A percentile compares a stretch with the other conserved stretches of the same genome.
Conservation (phyloP, 2,888 invertebrate genomes). For the Willowsia nigromaculata region DNA sequence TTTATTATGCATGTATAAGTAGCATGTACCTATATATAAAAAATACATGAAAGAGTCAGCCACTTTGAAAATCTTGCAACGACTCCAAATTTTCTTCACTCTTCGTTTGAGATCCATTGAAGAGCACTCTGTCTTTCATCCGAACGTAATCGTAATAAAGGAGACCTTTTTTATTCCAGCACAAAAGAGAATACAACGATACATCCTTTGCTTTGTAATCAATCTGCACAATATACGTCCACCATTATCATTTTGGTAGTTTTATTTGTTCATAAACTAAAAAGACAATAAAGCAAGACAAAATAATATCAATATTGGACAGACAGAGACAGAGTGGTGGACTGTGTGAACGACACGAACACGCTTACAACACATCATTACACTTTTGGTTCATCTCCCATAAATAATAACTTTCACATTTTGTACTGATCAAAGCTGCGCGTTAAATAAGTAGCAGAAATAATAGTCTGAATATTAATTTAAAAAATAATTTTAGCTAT, state of each 20-base stretch:
- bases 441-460: background rate
- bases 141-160: constrained; percentile 2
- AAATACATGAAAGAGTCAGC: background rate
- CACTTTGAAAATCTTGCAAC: constrained; percentile 50
- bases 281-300: constrained; percentile 8
- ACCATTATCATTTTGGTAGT: background rate
- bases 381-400: background rate
- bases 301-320: background rate
- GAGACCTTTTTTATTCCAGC: constrained; percentile 25
- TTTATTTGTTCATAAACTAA: background rate
- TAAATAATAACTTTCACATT: background rate
- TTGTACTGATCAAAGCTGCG: background rate
- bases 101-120: constrained; percentile 70
- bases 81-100: constrained; percentile 61
- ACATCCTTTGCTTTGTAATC: background rate
- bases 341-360: constrained; percentile 9
- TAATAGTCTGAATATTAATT: background rate
- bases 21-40: background rate
- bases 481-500: background rate
- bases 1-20: background rate
- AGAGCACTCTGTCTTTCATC: constrained; percentile 70
- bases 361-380: too few relatives aligned
- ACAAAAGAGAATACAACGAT: background rate
- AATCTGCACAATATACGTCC: background rate
- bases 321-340: constrained; percentile 34